Conservation (phyloP, 2,797 vertebrate genomes). For the Rhabdomys pumilio region DNA sequence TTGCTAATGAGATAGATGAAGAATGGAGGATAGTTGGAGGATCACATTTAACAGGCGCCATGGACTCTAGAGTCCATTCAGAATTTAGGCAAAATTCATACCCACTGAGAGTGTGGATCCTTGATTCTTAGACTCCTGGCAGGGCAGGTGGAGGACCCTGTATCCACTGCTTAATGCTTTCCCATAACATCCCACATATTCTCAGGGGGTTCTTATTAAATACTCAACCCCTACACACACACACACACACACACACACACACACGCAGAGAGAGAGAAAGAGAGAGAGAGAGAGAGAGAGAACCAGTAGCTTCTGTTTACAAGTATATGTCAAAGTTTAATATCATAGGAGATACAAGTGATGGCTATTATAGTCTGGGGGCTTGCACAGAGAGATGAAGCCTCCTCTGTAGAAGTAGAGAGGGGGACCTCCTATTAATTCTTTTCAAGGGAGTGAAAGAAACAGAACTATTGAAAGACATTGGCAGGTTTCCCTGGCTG, state of each 20-base stretch:
- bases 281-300: no score
- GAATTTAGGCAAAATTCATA: background rate
- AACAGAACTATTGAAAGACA: background rate
- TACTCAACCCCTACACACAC: background rate
- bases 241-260: background rate
- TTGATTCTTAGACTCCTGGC: background rate
- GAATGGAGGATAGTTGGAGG: background rate
- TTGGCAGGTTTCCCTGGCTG: background rate
- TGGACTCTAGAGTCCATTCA: background rate
- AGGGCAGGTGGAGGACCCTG: background rate
- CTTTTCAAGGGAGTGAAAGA: background rate
- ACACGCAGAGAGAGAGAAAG: no score
- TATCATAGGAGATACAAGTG: background rate
- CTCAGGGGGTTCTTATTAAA: background rate
- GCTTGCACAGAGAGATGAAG: background rate
- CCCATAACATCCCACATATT: background rate
- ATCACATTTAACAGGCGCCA: background rate
- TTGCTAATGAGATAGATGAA: constrained; percentile 2
- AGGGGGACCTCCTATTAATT: background rate
- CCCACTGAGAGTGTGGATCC: background rate
- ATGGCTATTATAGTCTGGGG: background rate
- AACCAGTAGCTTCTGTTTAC: background rate
- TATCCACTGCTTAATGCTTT: background rate
- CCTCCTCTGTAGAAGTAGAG: background rate
- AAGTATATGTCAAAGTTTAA: background rate